phyloP scores from a whole-genome alignment of 2,797 vertebrate genomes.

The Hylomyscus alleni region DNA sequence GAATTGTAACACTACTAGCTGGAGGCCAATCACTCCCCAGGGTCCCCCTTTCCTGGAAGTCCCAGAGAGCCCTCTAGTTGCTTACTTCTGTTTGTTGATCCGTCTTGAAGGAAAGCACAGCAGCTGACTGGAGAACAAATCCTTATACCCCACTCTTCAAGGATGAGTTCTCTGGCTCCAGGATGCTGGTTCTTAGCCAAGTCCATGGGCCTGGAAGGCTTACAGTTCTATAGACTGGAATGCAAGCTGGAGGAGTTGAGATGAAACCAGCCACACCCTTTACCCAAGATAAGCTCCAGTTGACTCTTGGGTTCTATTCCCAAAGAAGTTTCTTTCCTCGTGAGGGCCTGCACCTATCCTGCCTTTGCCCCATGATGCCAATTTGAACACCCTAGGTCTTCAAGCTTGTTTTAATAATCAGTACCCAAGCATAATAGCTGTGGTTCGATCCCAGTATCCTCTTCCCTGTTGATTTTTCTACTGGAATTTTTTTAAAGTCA shows the following conservation, averaged over 20 bases:
- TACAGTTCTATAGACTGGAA: constrained; percentile 38
- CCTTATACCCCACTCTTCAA: not conserved
- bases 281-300: not conserved
- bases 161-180: not conserved
- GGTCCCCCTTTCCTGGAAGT: not conserved
- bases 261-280: constrained; percentile 27
- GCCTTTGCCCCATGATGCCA: not conserved
- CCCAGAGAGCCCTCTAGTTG: not conserved
- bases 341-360: not conserved
- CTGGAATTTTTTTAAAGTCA: not conserved
- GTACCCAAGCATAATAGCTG: not conserved
- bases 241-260: not conserved
- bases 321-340: not conserved
- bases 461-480: not conserved
- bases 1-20: not conserved
- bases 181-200: not conserved
- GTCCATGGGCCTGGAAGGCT: not conserved
- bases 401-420: constrained; percentile 49
- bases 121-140: constrained; percentile 24
- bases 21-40: not conserved
- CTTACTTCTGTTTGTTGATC: constrained; percentile 58
- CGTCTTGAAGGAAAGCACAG: not conserved
- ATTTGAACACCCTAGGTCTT: not conserved
- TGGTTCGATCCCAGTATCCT: not conserved
- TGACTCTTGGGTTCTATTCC: not conserved